Percentiles rank a stretch among this genome's conserved stretches.
Evolutionary conservation across 2,797 vertebrate species (phyloP).

Genomic region (Catharus ustulatus): DNA sequence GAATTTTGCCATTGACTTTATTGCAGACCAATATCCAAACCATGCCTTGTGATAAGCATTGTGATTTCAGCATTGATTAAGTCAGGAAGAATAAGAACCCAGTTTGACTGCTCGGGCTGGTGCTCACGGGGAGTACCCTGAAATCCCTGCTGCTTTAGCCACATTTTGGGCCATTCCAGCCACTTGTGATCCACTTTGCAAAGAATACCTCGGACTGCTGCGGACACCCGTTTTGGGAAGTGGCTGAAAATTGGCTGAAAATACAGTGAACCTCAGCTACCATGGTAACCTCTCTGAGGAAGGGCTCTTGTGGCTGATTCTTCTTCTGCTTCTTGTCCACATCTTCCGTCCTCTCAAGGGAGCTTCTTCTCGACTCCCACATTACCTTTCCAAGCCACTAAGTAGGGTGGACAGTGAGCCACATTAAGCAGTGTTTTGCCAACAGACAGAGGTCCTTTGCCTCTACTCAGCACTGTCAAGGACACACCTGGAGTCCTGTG

Average conservation of each 20-base stretch:
- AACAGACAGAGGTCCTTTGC: neutral
- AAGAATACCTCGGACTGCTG: neutral
- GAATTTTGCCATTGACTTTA: neutral
- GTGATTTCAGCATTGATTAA: neutral
- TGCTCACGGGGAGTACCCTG: neutral
- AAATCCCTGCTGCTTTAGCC: neutral
- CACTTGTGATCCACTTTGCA: neutral
- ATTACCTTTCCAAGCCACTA: neutral
- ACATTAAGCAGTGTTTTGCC: neutral
- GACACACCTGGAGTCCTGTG: neutral
- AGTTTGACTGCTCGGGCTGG: neutral
- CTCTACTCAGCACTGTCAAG: neutral
- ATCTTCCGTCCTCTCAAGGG: neutral
- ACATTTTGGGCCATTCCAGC: neutral
- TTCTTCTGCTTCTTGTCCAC: slow-evolving; percentile 34
- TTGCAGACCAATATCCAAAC: neutral
- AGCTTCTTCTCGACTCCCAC: neutral
- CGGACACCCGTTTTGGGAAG: neutral
- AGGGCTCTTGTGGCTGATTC: neutral
- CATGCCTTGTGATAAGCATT: neutral
- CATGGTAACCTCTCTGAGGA: slow-evolving; percentile 25
- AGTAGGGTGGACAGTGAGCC: neutral
- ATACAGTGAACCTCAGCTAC: neutral
- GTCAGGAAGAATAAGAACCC: neutral
- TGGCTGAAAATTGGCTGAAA: neutral